Evolutionary conservation across 2,113 vertebrate genomes (phyloP), one percentile per base, ranked within the genome.

Genomic region (Gila orcuttii): DNA sequence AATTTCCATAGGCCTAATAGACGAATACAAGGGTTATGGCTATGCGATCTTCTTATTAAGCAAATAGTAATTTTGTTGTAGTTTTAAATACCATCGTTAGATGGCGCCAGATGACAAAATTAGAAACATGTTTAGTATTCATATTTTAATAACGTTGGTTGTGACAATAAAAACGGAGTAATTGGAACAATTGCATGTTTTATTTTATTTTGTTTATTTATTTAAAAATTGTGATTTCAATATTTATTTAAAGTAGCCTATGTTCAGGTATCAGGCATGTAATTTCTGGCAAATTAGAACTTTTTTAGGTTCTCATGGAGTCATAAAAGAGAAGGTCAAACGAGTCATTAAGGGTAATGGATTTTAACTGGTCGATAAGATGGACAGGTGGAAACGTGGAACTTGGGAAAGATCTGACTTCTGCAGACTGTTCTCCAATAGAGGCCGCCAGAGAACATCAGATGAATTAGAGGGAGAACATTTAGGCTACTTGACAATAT

Each of bases 31-130:
- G 10, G 4, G 4, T 52, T 52, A 17, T 52, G 4, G 8, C 7
- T 9, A 55, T 62, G 62, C 12, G 2, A 66, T 31, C 25, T 28
- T 15, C 28, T n/a, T n/a, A n/a, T n/a, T n/a, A 9, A 36, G 19
- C 21, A 23, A 71, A 71, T 23, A 5, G 68, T 23, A 69, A 23
- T 71, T 9, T 71, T 39, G 33, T 8, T 36, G 55, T 23, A 62
- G 21, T 45, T 80, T 59, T 11, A 80, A 60, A 39, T 45, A 45
- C 7, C 9, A 81, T 21, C 79, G 79, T 19, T 47, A 66, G 79
- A 81, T 47, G 9, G 79, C 23, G 79, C 60, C 79, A 81, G 59
- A 81, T 21, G n/a, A 45, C 39, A 55, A 79, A 36, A 79, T n/a
- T 7, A 42, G 21, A 42, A n/a, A 60, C 55, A 9, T 3, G 19